A percentile compares a stretch with the other conserved stretches of the same genome.
These are phyloP conservation scores for Decapterus maruadsi DNA, from an alignment of 2,797 vertebrate species.

Conservation along the genomic window DNA sequence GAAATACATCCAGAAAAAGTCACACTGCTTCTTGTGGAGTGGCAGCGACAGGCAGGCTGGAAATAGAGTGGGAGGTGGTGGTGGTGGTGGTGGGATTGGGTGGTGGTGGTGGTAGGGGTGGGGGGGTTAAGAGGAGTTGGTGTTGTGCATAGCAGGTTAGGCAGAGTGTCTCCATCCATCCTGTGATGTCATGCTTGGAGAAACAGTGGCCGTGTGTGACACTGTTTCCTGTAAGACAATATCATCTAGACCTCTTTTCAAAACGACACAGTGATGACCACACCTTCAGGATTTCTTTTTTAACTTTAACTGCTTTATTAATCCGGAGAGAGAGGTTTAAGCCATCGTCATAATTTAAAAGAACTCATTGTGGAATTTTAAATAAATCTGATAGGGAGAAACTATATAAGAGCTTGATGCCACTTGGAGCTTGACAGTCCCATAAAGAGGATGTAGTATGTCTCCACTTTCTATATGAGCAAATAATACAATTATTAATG, in stretches of 20 bases:
- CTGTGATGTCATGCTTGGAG: constrained; percentile 51
- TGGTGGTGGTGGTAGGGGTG: background rate
- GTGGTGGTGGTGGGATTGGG: background rate
- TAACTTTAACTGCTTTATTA: constrained; percentile 16
- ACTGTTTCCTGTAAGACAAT: constrained; percentile 35
- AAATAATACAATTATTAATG: too few species aligned
- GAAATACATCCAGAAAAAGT: constrained; percentile 70
- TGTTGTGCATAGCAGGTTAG: constrained; percentile 25
- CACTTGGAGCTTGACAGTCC: constrained; percentile 6
- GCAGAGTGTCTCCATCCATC: constrained; percentile 43
- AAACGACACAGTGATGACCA: constrained; percentile 14
- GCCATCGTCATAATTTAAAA: background rate
- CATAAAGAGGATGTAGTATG: constrained; percentile 24
- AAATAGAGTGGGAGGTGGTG: constrained; percentile 46
- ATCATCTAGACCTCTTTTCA: constrained; percentile 3
- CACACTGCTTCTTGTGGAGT: constrained; percentile 43
- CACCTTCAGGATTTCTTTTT: constrained; percentile 7
- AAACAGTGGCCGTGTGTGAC: constrained; percentile 20
- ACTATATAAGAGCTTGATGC: constrained; percentile 41
- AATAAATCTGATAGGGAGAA: constrained; percentile 30
- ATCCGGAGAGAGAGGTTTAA: constrained; percentile 12
- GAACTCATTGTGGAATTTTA: constrained; percentile 13
- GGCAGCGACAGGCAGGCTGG: constrained; percentile 41
- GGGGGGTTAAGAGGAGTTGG: constrained; percentile 19
- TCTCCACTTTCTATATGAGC: too few species aligned